A percentile compares a stretch with the other conserved stretches of the same genome.
phyloP scores from a whole-genome alignment of 2,797 vertebrate genomes.

The Hirundo rustica region DNA sequence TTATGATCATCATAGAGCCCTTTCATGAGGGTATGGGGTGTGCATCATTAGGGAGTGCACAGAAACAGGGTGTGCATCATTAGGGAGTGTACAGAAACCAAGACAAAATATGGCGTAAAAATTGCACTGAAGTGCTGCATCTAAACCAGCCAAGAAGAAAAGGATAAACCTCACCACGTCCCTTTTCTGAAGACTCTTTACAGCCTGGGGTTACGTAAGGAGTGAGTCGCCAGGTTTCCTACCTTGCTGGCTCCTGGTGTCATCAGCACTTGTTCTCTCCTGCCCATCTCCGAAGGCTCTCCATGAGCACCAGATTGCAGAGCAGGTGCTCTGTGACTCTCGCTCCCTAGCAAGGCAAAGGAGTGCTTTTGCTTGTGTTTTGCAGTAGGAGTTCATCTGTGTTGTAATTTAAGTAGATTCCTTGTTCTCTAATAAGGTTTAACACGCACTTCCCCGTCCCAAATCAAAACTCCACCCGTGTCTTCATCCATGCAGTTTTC shows the following conservation, averaged over 20 bases:
- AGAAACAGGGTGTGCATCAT: background rate
- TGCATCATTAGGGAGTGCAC: background rate
- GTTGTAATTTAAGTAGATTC: background rate
- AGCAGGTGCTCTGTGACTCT: conserved; percentile 25
- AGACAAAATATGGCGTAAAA: background rate
- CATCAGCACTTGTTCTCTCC: background rate
- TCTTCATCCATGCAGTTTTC: background rate
- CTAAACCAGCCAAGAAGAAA: background rate
- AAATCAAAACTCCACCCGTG: background rate
- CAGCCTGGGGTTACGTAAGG: background rate
- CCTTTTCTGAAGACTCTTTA: background rate
- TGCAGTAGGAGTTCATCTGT: background rate
- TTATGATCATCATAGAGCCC: background rate
- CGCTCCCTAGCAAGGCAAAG: background rate
- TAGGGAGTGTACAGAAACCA: background rate
- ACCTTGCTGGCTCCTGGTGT: conserved; percentile 3
- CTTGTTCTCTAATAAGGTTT: background rate
- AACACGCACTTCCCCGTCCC: background rate
- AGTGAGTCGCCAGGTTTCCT: background rate
- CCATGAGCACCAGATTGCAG: conserved; percentile 14
- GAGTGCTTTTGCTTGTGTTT: background rate
- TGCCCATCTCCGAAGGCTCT: background rate
- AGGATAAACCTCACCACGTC: background rate
- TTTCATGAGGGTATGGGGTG: background rate
- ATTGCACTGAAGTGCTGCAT: background rate